Conservation (phyloP, 30 jellyfish, hydroid and myxozoan genomes). For the Catostylus mosaicus region DNA sequence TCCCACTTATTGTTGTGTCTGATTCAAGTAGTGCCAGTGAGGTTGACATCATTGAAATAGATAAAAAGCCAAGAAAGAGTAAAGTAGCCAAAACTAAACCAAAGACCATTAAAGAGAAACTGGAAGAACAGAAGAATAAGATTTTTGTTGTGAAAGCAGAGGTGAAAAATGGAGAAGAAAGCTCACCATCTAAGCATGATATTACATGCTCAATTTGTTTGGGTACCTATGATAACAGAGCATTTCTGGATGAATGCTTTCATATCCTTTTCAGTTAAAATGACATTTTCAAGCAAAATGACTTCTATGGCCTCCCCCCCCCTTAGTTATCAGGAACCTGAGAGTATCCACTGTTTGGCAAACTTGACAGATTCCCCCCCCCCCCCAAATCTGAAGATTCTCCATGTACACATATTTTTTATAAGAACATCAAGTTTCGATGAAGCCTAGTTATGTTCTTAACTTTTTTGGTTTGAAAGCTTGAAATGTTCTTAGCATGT, state of each 20-base stretch:
- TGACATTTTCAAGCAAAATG: no score
- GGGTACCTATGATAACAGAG: constrained; percentile 81
- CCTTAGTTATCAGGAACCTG: no score
- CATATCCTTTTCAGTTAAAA: constrained; percentile 82
- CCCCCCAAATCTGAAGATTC: no score
- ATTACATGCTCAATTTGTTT: constrained; percentile 87
- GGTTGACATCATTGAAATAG: constrained; percentile 9
- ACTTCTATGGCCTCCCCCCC: no score
- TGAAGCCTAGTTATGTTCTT: no score
- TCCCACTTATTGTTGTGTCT: constrained; percentile 45
- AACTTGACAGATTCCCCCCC: no score
- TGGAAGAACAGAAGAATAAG: constrained; percentile 41
- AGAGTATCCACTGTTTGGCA: no score
- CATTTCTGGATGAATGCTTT: constrained; percentile 87
- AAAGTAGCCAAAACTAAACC: background rate
- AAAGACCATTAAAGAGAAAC: constrained; percentile 46
- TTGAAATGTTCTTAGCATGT: no score
- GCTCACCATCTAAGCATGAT: constrained; percentile 73
- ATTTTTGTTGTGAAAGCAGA: constrained; percentile 58
- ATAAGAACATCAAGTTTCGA: no score
- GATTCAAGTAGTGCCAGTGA: constrained; percentile 59
- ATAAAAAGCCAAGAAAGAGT: background rate
- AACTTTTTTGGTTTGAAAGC: no score
- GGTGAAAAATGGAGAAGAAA: background rate
- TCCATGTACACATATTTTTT: no score